Base-by-base conservation (phyloP, 2,888 invertebrate species). In the Octodonta nipae region DNA sequence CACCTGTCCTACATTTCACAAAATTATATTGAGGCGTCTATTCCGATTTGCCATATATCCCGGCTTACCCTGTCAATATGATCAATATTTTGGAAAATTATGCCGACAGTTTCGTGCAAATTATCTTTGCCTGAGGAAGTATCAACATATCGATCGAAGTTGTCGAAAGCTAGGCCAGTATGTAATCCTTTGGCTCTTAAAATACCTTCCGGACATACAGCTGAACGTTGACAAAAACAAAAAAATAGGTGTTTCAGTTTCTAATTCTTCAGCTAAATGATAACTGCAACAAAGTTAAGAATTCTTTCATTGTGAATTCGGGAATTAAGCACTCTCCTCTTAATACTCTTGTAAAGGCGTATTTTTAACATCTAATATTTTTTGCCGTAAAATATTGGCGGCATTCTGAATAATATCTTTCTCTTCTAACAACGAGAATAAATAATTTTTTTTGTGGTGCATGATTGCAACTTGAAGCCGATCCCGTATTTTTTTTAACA, bases 141-240 rank as follows among this genome's bases (percentile, higher is more conserved):
- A 4, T 43, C 40, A 3, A 44, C 41, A n/a, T n/a, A n/a, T n/a
- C n/a, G n/a, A n/a, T n/a, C n/a, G n/a, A 35, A 42, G 33, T 44
- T 44, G 15, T 44, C 33, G 12, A 17, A 44, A 11, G 44, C 44
- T n/a, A 42, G n/a, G 17, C 37, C 36, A 20, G 37, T 35, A 14
- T 14, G 11, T 10, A 36, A 28, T 13, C 24, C 28, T 10, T 8
- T 2, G 12, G 7, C 15, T 24, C 20, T 24, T 15, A 13, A 10
- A 7, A 41, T 39, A 12, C 26, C 37, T 28, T 32, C 34, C 4
- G 43, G 39, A 22, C 37, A 35, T 17, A 41, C 13, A 30, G 28
- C 14, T 5, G 30, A 17, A 16, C 33, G 26, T 13, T 31, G 10
- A 12, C 26, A 27, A 16, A n/a, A n/a, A n/a, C n/a, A 30, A 22